Evolutionary conservation across 2,888 invertebrate species (phyloP), one percentile per base, ranked within the genome.

Genomic region (Pachydiplax longipennis): DNA sequence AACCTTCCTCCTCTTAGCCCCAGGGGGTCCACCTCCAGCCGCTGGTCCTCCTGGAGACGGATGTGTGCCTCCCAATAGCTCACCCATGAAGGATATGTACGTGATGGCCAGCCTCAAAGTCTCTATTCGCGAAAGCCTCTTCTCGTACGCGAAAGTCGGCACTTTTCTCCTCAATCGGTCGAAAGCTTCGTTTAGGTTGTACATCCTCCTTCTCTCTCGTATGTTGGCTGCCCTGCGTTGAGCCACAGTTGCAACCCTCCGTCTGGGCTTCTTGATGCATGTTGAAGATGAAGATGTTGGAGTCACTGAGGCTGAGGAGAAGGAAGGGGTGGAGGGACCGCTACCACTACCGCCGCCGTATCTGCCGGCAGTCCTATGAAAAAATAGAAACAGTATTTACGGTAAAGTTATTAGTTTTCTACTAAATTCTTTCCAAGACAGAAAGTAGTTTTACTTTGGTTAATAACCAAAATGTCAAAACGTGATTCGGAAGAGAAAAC

Each of bases 131-230:
- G 99, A 99, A 2, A 99, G 95, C 0, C 99, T 96, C 94, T 99
- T 99, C 94, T 99, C 99, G 94, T 99, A 99, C 0, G 99, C 99
- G 93, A 99, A 99, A 0, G 99, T 99, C 35, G 99, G 99, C 6
- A 98, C 96, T 95, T 98, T 98, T 93, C 98, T 95, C 44, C 99
- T 95, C 80, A 99, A 94, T 93, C 97, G 97, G 93, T 99, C 99
- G 93, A 99, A 99, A 0, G 99, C 99, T 93, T 98, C 98, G 94
- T 99, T 99, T 92, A 99, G 95, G 94, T 98, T 99, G 94, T 98
- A 98, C 98, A 99, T 99, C 92, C 99, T 95, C 37, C 98, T 95
- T 90, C 99, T 95, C 94, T 99, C 99, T 4, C 98, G 96, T 92
- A 98, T 98, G 94, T 99, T 99, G 44, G 98, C 98, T 0, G 98